Evolutionary conservation across 2,797 vertebrate species (phyloP), one percentile per base, ranked within the genome.

Genomic region (Benthosema pterotum): DNA sequence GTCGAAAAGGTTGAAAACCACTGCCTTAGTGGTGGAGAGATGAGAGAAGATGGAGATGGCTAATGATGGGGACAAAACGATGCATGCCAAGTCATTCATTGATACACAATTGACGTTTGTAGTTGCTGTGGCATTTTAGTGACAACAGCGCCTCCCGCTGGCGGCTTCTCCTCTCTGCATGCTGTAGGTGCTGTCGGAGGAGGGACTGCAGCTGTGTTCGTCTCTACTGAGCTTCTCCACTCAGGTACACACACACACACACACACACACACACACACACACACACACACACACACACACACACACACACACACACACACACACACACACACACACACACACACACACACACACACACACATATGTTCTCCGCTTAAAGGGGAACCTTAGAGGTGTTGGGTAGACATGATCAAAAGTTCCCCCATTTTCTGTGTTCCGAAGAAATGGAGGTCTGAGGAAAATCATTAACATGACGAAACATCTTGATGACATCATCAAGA

Each of bases 121-220:
- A 60, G 55, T 16, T 69, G 7, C 61, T 63, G 3, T 19, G 43
- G n/a, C n/a, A n/a, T n/a, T 32, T 55, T 38, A 7, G 32, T 38
- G 32, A 38, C 7, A 38, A 1, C 7, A 38, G 7, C 32, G 32
- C 46, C 2, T 51, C 2, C 65, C 66, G 55, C 58, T 52, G 58
- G 65, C n/a, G 64, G 19, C 38, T 6, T 53, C 8, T 38, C 32
- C 3, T 25, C 28, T 55, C 42, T 9, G 32, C 60, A n/a, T n/a
- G n/a, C 67, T 62, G 55, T 74, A 99, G 98, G 93, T 96, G 83
- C 94, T 99, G 72, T 95, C 95, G 70, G 89, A 95, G 67, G 96
- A 98, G 66, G 94, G 96, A 19, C 90, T 96, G 81, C 96, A 96
- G 80, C 88, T 99, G 75, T 94, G 93, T 75, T 94, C 95, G 42